Evolutionary conservation across 2,113 vertebrate genomes (phyloP).

Genomic region (Petrocephalus zakoni): DNA sequence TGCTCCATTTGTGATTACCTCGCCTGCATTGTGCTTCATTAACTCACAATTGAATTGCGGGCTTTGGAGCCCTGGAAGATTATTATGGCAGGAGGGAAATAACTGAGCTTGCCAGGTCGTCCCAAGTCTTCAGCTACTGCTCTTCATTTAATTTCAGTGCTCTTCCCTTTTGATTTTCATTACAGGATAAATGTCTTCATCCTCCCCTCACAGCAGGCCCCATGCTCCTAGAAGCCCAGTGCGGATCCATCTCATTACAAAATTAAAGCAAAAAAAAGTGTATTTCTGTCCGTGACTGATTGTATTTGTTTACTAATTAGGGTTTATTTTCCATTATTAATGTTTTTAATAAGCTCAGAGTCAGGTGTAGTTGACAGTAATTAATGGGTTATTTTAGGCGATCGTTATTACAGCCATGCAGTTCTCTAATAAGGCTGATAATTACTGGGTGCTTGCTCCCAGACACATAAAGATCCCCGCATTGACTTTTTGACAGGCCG

Average conservation of each 20-base stretch:
- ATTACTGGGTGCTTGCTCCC: constrained; percentile 69
- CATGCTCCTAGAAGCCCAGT: background rate
- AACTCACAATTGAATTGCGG: constrained; percentile 45
- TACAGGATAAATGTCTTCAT: constrained; percentile 25
- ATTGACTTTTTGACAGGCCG: constrained; percentile 70
- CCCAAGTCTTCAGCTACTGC: constrained; percentile 30
- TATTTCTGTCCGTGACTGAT: constrained; percentile 57
- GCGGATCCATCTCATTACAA: constrained; percentile 6
- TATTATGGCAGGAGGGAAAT: constrained; percentile 37
- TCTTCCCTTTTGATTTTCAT: constrained; percentile 46
- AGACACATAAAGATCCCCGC: constrained; percentile 67
- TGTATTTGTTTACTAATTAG: constrained; percentile 73
- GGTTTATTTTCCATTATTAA: constrained; percentile 67
- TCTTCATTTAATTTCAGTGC: constrained; percentile 41
- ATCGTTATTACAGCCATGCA: constrained; percentile 63
- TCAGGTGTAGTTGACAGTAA: constrained; percentile 72
- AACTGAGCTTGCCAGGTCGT: background rate
- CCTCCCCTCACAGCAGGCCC: background rate
- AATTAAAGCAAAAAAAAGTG: constrained; percentile 20
- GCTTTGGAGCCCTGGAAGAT: constrained; percentile 31
- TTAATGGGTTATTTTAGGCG: constrained; percentile 70
- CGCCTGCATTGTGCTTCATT: constrained; percentile 61
- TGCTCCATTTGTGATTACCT: constrained; percentile 49
- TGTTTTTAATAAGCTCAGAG: constrained; percentile 71
- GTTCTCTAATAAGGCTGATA: constrained; percentile 69